These are phyloP conservation scores for Hippocampus barbouri DNA, from an alignment of 2,113 vertebrate species.

Conservation along the genomic window DNA sequence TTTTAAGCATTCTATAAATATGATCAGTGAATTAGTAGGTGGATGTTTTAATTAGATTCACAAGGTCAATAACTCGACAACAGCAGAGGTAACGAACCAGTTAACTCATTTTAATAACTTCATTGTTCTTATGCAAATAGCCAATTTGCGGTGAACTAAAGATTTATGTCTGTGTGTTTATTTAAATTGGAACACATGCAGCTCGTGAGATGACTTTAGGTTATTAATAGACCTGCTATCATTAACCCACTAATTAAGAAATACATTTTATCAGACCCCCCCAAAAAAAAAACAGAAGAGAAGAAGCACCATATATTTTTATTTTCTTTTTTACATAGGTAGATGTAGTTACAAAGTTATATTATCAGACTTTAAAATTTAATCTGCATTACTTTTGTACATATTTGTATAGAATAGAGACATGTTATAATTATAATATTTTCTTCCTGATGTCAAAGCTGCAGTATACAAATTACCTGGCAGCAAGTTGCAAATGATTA, in stretches of 20 bases:
- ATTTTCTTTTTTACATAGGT: slow-evolving; percentile 44
- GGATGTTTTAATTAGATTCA: slow-evolving; percentile 14
- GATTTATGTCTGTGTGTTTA: slow-evolving; percentile 15
- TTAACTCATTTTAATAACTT: slow-evolving; percentile 39
- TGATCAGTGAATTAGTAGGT: background rate
- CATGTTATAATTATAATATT: background rate
- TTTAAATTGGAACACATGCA: slow-evolving; percentile 11
- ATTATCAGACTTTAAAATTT: slow-evolving; percentile 22
- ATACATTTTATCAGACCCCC: slow-evolving; percentile 8
- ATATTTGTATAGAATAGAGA: slow-evolving; percentile 42
- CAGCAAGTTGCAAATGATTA: slow-evolving; percentile 32
- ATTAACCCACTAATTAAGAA: slow-evolving; percentile 46
- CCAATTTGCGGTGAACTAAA: slow-evolving; percentile 2
- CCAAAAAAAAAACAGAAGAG: slow-evolving; percentile 8
- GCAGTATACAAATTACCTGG: slow-evolving; percentile 32
- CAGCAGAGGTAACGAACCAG: slow-evolving; percentile 30
- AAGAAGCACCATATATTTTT: slow-evolving; percentile 37
- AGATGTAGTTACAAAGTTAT: slow-evolving; percentile 34
- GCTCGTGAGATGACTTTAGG: slow-evolving; percentile 17
- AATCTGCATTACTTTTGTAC: slow-evolving; percentile 18
- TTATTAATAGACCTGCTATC: slow-evolving; percentile 29
- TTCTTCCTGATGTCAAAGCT: background rate
- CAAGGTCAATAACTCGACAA: background rate
- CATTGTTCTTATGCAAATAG: slow-evolving; percentile 29
- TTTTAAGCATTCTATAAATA: slow-evolving; percentile 12